Evolutionary conservation across 2,797 vertebrate genomes (phyloP), one percentile per base, ranked within the genome.

Genomic region (Melopsittacus undulatus): DNA sequence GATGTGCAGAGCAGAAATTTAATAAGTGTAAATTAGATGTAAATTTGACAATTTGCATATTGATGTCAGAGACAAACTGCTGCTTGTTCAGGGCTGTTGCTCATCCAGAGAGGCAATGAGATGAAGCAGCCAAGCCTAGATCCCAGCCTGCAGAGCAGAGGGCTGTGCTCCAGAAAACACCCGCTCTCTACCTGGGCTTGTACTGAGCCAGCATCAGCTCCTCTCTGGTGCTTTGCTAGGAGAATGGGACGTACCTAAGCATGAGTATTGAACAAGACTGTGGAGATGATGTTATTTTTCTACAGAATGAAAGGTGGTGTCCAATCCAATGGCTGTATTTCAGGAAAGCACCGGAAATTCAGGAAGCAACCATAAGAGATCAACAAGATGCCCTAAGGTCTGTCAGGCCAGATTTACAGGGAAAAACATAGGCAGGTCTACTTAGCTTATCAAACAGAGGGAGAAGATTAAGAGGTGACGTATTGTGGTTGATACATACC

Each of bases 121-220:
- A 12, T 18, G 43, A 48, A 88, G 24, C 38, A 57, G 11, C n/a
- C 0, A 0, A 70, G 30, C 24, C 64, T 80, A n/a, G 26, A 75
- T 9, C 19, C 34, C 45, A 38, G 17, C 24, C 23, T 38, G 9
- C 8, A 1, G 4, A 11, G 13, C 22, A 49, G 24, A 68, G 11
- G 20, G 5, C 11, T 20, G 15, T 2, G 2, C 9, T 83, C 32
- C 32, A 26, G 27, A 56, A 79, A 67, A 46, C 46, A 67, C 10
- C 7, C 0, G 0, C 4, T 62, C 22, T 46, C 22, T 49, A 21
- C 7, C 23, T 52, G 32, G 26, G 5, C 45, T 68, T 29, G 2
- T 70, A 11, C 43, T 80, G 49, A 54, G n/a, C 36, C 66, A 63
- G 7, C 10, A 38, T 29, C 23, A 38, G 12, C 14, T 72, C 24